These are phyloP conservation scores for Heteromurus nitidus DNA, from an alignment of 2,888 invertebrate genomes.

Conservation along the genomic window DNA sequence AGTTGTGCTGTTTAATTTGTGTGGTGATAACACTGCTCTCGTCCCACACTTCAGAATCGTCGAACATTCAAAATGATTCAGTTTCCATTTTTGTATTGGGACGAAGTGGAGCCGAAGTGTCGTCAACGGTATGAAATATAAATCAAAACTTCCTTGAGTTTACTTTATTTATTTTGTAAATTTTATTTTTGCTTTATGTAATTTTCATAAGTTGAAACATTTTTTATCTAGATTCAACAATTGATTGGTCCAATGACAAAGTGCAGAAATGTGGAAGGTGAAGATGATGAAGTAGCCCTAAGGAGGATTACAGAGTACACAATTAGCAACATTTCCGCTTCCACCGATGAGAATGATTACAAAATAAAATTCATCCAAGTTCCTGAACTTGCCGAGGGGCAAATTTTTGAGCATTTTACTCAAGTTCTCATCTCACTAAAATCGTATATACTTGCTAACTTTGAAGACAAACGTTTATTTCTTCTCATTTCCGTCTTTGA, in stretches of 20 bases:
- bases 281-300: too few species aligned
- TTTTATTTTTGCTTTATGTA: background rate
- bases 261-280: background rate
- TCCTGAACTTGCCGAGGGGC: background rate
- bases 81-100: constrained; percentile 6
- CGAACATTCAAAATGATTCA: too few species aligned
- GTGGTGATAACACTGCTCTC: too few species aligned
- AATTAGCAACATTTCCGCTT: background rate
- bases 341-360: background rate
- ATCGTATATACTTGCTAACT: background rate
- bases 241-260: background rate
- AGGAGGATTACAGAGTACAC: background rate
- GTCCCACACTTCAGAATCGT: too few species aligned
- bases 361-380: constrained; percentile 5
- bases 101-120: background rate
- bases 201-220: too few species aligned
- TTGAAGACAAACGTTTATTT: background rate
- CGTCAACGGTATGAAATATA: constrained; percentile 5
- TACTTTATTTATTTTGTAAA: too few species aligned
- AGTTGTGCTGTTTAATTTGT: too few species aligned
- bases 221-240: constrained; percentile 4
- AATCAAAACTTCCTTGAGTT: too few species aligned
- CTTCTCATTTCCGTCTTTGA: constrained; percentile 14
- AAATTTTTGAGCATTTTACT: background rate
- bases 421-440: background rate